Percentiles rank a stretch among this genome's conserved stretches.
phyloP scores from a whole-genome alignment of 2,888 invertebrate genomes.

The Torymus texanus region DNA sequence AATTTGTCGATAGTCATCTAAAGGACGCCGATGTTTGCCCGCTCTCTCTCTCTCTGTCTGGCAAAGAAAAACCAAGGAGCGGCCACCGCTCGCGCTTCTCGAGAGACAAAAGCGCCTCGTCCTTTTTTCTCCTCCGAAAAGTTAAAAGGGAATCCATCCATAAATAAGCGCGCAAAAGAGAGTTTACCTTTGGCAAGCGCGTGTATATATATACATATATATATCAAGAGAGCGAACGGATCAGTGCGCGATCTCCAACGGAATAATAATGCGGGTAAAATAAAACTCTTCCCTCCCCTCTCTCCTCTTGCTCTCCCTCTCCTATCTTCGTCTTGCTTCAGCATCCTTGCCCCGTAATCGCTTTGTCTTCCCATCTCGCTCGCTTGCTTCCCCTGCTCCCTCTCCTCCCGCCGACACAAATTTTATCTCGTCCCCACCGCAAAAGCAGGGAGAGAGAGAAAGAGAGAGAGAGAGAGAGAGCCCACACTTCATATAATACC shows the following conservation, averaged over 20 bases:
- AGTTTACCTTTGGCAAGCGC: constrained; percentile 64
- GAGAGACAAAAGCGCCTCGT: constrained; percentile 33
- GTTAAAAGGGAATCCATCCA: constrained; percentile 74
- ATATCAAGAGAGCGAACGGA: constrained; percentile 62
- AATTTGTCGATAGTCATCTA: constrained; percentile 52
- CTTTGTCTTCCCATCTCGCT: constrained; percentile 54
- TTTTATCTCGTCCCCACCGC: no score
- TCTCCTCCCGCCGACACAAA: background rate
- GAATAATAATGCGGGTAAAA: constrained; percentile 75
- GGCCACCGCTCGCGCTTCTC: background rate
- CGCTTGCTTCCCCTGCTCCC: constrained; percentile 16
- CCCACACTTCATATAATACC: constrained; percentile 67
- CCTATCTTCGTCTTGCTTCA: constrained; percentile 6
- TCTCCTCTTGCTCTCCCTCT: constrained; percentile 48
- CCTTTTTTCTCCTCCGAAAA: constrained; percentile 62
- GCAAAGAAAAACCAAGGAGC: constrained; percentile 31
- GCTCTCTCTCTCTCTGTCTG: background rate
- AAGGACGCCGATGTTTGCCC: background rate
- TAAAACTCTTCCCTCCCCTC: constrained; percentile 67
- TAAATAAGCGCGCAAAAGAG: constrained; percentile 69
- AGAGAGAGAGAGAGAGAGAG: constrained; percentile 9
- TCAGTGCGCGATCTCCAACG: constrained; percentile 74
- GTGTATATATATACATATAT: background rate
- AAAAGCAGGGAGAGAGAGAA: background rate
- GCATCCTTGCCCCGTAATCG: constrained; percentile 45